These are phyloP conservation scores for Trachymyrmex septentrionalis DNA, from an alignment of 1,140 invertebrate species.

Conservation along the genomic window DNA sequence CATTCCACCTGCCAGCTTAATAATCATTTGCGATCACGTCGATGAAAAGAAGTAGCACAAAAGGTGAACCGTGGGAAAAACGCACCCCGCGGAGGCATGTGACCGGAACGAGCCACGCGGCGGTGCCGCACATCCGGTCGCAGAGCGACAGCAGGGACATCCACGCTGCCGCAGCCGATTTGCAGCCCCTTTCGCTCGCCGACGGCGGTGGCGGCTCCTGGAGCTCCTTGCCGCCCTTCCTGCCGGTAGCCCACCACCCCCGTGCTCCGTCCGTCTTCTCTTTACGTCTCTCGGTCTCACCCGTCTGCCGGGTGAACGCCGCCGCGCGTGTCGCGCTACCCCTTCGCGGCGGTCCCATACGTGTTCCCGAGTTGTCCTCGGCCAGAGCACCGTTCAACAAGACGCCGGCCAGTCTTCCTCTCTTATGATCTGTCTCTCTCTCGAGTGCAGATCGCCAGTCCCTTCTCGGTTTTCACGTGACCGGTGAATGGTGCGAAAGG, in stretches of 20 bases:
- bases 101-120: slow-evolving; percentile 81
- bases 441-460: not conserved
- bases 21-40: slow-evolving; percentile 4
- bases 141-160: slow-evolving; percentile 72
- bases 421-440: slow-evolving; percentile 12
- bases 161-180: slow-evolving; percentile 71
- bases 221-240: slow-evolving; percentile 45
- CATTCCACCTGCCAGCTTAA: slow-evolving; percentile 71
- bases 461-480: slow-evolving; percentile 44
- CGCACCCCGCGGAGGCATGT: slow-evolving; percentile 83
- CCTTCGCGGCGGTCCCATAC: slow-evolving; percentile 64
- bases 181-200: slow-evolving; percentile 59
- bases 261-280: slow-evolving; percentile 56
- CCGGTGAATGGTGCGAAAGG: slow-evolving; percentile 42
- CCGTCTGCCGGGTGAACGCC: slow-evolving; percentile 22
- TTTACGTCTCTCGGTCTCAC: slow-evolving; percentile 51
- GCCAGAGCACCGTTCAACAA: not conserved
- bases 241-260: slow-evolving; percentile 46
- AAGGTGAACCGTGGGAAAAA: slow-evolving; percentile 70
- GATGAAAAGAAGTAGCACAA: slow-evolving; percentile 76
- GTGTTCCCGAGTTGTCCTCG: slow-evolving; percentile 30
- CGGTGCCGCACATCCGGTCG: slow-evolving; percentile 78
- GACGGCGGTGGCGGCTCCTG: slow-evolving; percentile 27
- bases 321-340: slow-evolving; percentile 24
- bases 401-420: slow-evolving; percentile 25